Percentiles rank a stretch among this genome's conserved stretches.
phyloP scores from a whole-genome alignment of 2,888 invertebrate species.

The Xylota sylvarum region DNA sequence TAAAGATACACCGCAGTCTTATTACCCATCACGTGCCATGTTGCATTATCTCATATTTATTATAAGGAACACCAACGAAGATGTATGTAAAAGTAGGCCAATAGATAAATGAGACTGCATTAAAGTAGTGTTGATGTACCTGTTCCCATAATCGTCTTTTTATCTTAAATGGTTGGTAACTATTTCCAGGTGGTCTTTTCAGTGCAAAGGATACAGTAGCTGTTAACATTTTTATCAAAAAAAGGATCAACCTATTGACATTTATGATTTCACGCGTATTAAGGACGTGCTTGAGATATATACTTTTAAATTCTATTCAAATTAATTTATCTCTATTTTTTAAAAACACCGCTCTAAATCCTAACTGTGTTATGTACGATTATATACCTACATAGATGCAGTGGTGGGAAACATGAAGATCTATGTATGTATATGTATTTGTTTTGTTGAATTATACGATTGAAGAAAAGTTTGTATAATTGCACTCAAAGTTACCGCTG shows the following conservation, averaged over 20 bases:
- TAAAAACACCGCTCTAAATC: no score
- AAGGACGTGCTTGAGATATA: neutral
- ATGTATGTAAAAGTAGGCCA: neutral
- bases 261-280: conserved; percentile 64
- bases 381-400: no score
- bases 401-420: no score
- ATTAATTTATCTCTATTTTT: no score
- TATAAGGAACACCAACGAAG: conserved; percentile 25
- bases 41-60: neutral
- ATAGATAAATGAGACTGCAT: conserved; percentile 8
- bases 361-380: no score
- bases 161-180: conserved; percentile 68
- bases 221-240: conserved; percentile 45
- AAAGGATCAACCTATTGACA: conserved; percentile 44
- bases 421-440: no score
- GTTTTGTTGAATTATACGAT: no score
- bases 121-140: conserved; percentile 36
- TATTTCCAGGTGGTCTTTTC: conserved; percentile 55
- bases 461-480: no score
- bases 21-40: conserved; percentile 12
- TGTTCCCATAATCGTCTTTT: conserved; percentile 31
- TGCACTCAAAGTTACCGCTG: no score
- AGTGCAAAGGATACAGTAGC: conserved; percentile 41
- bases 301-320: no score
- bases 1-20: no score